Percentiles rank a stretch among this genome's conserved stretches.
These are phyloP conservation scores for Esox lucius DNA, from an alignment of 2,797 vertebrate genomes.

Conservation along the genomic window DNA sequence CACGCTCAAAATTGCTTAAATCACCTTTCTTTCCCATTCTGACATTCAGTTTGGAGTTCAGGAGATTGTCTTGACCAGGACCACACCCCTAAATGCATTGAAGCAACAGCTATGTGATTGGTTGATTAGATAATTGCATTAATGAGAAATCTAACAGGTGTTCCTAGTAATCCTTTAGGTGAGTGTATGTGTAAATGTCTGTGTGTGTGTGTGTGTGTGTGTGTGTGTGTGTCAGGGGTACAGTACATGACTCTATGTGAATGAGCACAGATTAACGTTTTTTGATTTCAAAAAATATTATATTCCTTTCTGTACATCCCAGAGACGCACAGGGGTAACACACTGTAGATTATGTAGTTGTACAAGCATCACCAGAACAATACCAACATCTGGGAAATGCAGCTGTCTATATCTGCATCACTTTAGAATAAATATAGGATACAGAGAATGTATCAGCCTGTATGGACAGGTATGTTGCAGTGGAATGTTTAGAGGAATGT, in stretches of 20 bases:
- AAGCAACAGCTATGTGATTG: no score
- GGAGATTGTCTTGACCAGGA: no score
- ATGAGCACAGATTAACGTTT: constrained; percentile 33
- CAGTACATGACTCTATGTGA: constrained; percentile 21
- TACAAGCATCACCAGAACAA: constrained; percentile 21
- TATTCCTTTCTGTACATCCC: neutral
- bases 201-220: constrained; percentile 14
- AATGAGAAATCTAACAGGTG: no score
- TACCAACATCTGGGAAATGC: constrained; percentile 11
- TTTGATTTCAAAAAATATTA: constrained; percentile 8
- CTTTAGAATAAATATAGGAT: constrained; percentile 41
- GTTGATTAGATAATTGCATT: no score
- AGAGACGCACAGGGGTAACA: neutral
- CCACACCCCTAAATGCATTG: no score
- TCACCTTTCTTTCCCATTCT: no score
- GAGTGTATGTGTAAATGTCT: constrained; percentile 15
- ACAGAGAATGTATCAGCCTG: constrained; percentile 42
- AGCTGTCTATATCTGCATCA: constrained; percentile 42
- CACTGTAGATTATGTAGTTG: constrained; percentile 28
- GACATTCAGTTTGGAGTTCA: no score
- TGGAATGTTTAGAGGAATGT: constrained; percentile 51
- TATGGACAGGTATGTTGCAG: constrained; percentile 46
- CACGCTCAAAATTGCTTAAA: no score
- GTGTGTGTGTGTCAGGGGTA: constrained; percentile 17
- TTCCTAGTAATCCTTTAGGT: no score